phyloP scores from a whole-genome alignment of 1,140 invertebrate species.

The Mya arenaria region DNA sequence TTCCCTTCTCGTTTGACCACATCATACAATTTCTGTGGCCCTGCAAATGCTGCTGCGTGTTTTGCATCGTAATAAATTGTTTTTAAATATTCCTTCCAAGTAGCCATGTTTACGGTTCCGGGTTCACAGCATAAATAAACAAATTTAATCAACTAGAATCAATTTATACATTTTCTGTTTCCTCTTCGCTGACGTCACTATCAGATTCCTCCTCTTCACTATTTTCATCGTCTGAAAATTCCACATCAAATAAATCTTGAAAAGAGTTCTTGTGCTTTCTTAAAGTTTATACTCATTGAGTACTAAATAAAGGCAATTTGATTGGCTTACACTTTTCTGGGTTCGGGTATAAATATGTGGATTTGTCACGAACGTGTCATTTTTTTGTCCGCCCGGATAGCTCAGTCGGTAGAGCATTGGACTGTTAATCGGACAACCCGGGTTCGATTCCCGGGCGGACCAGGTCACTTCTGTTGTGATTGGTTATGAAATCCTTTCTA shows the following conservation, averaged over 20 bases:
- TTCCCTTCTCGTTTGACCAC: slow-evolving; percentile 18
- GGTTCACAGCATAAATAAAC: not conserved
- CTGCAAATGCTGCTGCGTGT: not conserved
- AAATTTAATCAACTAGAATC: too few relatives aligned
- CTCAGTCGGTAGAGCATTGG: not conserved
- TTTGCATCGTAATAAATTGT: slow-evolving; percentile 5
- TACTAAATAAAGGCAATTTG: too few relatives aligned
- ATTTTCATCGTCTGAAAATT: too few relatives aligned
- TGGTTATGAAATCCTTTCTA: too few relatives aligned
- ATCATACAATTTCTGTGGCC: slow-evolving; percentile 19
- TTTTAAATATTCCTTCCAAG: slow-evolving; percentile 27
- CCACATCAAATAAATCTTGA: not conserved
- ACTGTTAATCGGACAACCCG: not conserved
- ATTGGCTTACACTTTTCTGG: not conserved
- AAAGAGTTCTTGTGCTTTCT: not conserved
- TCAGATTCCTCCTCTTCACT: not conserved
- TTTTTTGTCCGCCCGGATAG: not conserved
- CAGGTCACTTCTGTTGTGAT: slow-evolving; percentile 6
- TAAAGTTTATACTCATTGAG: too few relatives aligned
- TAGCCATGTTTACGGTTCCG: slow-evolving; percentile 2
- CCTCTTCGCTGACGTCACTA: not conserved
- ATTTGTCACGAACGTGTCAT: not conserved
- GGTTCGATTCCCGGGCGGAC: not conserved
- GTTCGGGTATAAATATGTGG: not conserved
- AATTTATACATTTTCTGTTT: too few relatives aligned